A percentile compares a stretch with the other conserved stretches of the same genome.
phyloP scores from a whole-genome alignment of 2,113 vertebrate species.

The Scartelaos histophorus region DNA sequence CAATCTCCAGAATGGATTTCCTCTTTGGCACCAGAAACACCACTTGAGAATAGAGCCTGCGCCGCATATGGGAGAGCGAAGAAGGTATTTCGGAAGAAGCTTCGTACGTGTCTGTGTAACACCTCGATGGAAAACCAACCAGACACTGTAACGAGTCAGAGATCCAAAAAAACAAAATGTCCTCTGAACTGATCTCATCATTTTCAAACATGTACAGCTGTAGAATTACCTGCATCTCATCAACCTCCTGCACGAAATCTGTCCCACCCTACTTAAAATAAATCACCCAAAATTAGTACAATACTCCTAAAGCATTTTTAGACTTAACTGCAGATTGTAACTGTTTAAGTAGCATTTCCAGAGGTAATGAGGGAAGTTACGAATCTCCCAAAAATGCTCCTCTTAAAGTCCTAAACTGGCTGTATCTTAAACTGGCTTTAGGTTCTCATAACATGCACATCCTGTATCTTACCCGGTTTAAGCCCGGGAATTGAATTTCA shows the following conservation, averaged over 20 bases:
- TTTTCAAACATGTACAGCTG: constrained; percentile 6
- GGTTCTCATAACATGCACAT: neutral
- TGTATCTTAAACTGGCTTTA: too few relatives aligned
- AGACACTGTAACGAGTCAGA: constrained; percentile 1
- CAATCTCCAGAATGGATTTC: constrained; percentile 71
- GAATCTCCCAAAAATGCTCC: neutral
- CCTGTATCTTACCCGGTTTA: neutral
- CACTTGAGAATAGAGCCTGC: constrained; percentile 40
- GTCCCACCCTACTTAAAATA: constrained; percentile 11
- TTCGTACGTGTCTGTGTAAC: constrained; percentile 19
- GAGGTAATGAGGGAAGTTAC: neutral
- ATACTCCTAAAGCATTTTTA: constrained; percentile 7
- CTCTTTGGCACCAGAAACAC: constrained; percentile 52
- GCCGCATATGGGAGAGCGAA: constrained; percentile 51
- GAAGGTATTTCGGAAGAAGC: constrained; percentile 25
- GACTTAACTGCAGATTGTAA: neutral
- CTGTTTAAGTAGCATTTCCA: neutral
- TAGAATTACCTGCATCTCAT: constrained; percentile 11
- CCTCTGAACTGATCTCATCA: neutral
- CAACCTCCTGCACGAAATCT: constrained; percentile 13
- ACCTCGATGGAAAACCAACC: constrained; percentile 27
- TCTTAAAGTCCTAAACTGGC: neutral
- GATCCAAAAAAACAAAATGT: neutral
- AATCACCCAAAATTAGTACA: constrained; percentile 20
- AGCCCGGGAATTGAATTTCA: neutral